These are phyloP conservation scores for Pseudobourletiella spinata DNA, from an alignment of 1,140 invertebrate genomes.

Conservation along the genomic window DNA sequence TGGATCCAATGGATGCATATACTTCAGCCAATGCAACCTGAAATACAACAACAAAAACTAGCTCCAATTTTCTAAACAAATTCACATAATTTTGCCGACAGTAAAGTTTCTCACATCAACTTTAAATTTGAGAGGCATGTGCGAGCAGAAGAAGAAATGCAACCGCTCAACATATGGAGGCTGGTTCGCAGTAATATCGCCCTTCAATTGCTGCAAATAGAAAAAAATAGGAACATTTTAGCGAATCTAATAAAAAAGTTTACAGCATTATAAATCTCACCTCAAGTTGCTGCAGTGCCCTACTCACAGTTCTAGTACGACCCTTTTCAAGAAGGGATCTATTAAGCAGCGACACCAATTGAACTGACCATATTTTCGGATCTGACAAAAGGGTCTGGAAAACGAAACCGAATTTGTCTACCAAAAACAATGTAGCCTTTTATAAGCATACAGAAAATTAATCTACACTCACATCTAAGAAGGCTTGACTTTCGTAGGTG, in stretches of 20 bases:
- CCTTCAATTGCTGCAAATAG: slow-evolving; percentile 46
- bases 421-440: not conserved
- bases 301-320: slow-evolving; percentile 68
- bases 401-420: slow-evolving; percentile 15
- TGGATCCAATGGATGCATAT: slow-evolving; percentile 56
- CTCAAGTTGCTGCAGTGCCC: slow-evolving; percentile 66
- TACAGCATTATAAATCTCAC: too few relatives aligned
- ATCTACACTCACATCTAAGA: slow-evolving; percentile 61
- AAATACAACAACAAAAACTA: too few relatives aligned
- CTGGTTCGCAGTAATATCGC: not conserved
- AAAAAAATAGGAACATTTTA: not conserved
- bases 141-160: not conserved
- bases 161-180: slow-evolving; percentile 37
- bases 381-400: slow-evolving; percentile 40
- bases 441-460: too few relatives aligned
- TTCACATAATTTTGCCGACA: too few relatives aligned
- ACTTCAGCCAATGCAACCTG: slow-evolving; percentile 16
- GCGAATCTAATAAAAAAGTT: too few relatives aligned
- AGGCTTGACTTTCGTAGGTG: slow-evolving; percentile 68
- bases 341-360: slow-evolving; percentile 56
- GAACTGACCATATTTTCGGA: slow-evolving; percentile 50
- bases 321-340: slow-evolving; percentile 66
- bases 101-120: too few relatives aligned
- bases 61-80: too few relatives aligned
- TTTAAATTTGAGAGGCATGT: not conserved